Conservation (phyloP, 2,113 vertebrate species). For the Labrus mixtus region DNA sequence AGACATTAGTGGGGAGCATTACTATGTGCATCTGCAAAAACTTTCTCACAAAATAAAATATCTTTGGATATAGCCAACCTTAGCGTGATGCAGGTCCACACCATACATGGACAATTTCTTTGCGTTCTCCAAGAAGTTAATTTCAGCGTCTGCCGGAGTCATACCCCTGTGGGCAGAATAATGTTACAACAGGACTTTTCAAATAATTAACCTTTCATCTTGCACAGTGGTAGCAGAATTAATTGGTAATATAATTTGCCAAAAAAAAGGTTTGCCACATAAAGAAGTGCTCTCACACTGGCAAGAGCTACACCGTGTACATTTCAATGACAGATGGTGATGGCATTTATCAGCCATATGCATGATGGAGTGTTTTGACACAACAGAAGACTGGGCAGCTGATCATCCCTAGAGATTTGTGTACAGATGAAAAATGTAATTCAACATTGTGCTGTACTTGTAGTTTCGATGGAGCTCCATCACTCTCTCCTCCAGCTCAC, state of each 20-base stretch:
- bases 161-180: constrained; percentile 87
- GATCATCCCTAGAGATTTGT: not conserved
- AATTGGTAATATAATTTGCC: constrained; percentile 25
- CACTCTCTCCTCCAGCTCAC: constrained; percentile 96
- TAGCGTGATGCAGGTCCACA: constrained; percentile 97
- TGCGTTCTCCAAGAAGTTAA: constrained; percentile 98
- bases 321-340: constrained; percentile 51
- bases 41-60: not conserved
- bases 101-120: constrained; percentile 99
- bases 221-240: constrained; percentile 15
- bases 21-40: not conserved
- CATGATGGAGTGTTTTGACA: constrained; percentile 2
- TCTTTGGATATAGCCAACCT: constrained; percentile 83
- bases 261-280: constrained; percentile 7
- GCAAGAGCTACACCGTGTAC: constrained; percentile 2
- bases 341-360: constrained; percentile 20
- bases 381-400: constrained; percentile 5
- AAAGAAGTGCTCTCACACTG: not conserved
- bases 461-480: constrained; percentile 98
- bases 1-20: not conserved
- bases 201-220: constrained; percentile 41
- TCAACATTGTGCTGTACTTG: constrained; percentile 81
- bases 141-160: constrained; percentile 97
- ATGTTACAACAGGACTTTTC: constrained; percentile 33
- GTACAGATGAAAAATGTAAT: constrained; percentile 15